Conservation (phyloP, 2,888 invertebrate genomes). For the Deilephila elpenor region DNA sequence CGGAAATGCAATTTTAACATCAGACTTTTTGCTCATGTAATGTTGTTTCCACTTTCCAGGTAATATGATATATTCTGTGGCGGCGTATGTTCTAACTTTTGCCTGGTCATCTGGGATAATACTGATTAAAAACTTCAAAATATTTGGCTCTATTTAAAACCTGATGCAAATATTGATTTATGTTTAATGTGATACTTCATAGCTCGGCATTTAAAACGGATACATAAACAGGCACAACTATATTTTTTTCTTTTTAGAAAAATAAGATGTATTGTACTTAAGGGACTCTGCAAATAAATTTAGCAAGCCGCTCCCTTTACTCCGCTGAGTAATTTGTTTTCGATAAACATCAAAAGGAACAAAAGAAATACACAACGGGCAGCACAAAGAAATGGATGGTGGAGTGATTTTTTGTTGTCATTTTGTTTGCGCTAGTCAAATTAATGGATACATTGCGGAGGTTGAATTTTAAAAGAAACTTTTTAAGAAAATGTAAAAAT, state of each 20-base stretch:
- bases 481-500: no score
- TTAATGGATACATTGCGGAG: conserved; percentile 5
- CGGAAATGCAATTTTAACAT: neutral
- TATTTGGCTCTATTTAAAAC: no score
- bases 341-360: conserved; percentile 26
- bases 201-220: neutral
- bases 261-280: neutral
- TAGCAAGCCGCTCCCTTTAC: neutral
- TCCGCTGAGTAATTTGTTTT: conserved; percentile 20
- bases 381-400: conserved; percentile 19
- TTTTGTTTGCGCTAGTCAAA: conserved; percentile 1
- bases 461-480: neutral
- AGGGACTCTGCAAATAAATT: conserved; percentile 1
- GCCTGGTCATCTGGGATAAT: no score
- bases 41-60: neutral
- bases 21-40: neutral
- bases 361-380: conserved; percentile 10
- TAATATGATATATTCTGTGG: no score
- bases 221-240: neutral
- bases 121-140: no score
- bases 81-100: no score
- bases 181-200: no score
- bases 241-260: neutral
- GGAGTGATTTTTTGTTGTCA: conserved; percentile 21
- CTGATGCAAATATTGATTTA: no score